A percentile compares a stretch with the other conserved stretches of the same genome.
These are phyloP conservation scores for Patiria miniata DNA, from an alignment of 35 echinoderm and acorn worm species.

Conservation along the genomic window DNA sequence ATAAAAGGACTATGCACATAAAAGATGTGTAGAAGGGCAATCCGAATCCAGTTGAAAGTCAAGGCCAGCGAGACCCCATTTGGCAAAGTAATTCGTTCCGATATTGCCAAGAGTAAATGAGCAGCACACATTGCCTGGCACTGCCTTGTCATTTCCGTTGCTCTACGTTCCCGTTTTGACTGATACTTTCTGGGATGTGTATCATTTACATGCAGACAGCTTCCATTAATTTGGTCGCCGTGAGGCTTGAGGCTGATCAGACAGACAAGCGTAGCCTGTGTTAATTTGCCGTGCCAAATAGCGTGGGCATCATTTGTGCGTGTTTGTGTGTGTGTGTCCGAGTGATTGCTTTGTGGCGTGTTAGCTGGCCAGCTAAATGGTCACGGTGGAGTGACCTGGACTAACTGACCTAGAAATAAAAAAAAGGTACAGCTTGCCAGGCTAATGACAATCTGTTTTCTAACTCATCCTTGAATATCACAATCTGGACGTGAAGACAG, in stretches of 20 bases:
- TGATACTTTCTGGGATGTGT: slow-evolving; percentile 12
- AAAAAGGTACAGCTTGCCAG: too few relatives aligned
- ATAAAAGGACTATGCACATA: too few relatives aligned
- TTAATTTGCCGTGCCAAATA: slow-evolving; percentile 22
- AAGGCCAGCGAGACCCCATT: slow-evolving; percentile 9
- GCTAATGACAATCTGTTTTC: too few relatives aligned
- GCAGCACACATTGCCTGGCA: slow-evolving; percentile 3
- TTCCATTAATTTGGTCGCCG: slow-evolving; percentile 14
- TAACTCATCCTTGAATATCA: too few relatives aligned
- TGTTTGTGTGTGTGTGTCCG: slow-evolving; percentile 9
- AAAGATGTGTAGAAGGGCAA: not conserved
- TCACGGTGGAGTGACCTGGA: too few relatives aligned
- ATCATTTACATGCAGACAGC: slow-evolving; percentile 31
- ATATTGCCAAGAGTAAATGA: slow-evolving; percentile 8
- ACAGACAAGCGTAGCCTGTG: slow-evolving; percentile 20
- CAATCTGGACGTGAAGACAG: too few relatives aligned
- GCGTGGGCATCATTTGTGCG: not conserved
- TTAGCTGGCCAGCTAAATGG: not conserved
- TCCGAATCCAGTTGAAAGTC: not conserved
- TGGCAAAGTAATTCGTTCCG: slow-evolving; percentile 24
- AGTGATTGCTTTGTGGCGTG: slow-evolving; percentile 17
- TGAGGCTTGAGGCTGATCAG: not conserved
- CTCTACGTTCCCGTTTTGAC: not conserved
- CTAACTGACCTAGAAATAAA: slow-evolving; percentile 8
- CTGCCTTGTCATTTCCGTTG: slow-evolving; percentile 19